A percentile compares a stretch with the other conserved stretches of the same genome.
These are phyloP conservation scores for Zaprionus lachaisei DNA, from an alignment of 1,140 invertebrate species.

Conservation along the genomic window DNA sequence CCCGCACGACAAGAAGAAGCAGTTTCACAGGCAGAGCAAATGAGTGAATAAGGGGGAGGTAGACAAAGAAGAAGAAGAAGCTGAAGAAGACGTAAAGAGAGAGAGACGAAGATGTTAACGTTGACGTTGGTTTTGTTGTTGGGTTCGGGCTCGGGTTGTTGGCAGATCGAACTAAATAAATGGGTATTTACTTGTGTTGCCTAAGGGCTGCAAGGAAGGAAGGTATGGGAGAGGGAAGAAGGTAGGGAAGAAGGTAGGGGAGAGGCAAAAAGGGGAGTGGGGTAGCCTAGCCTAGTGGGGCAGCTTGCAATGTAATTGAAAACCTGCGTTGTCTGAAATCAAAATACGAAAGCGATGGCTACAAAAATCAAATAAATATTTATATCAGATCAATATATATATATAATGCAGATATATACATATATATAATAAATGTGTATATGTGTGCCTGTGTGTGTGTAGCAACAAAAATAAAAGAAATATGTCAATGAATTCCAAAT, in stretches of 20 bases:
- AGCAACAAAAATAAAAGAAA: conserved; percentile 67
- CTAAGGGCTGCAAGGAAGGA: background rate
- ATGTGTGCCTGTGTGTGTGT: conserved; percentile 6
- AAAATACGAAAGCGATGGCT: conserved; percentile 21
- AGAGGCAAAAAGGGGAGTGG: too few species aligned
- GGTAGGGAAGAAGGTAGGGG: background rate
- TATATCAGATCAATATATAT: conserved; percentile 13
- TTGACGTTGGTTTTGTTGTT: conserved; percentile 28
- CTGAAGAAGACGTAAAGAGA: conserved; percentile 24
- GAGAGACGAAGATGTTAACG: conserved; percentile 53
- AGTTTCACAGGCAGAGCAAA: conserved; percentile 28
- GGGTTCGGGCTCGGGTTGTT: conserved; percentile 8
- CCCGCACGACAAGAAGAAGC: conserved; percentile 53
- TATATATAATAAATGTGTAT: conserved; percentile 10
- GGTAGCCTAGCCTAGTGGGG: background rate
- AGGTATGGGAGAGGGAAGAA: background rate
- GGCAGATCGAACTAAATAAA: conserved; percentile 78
- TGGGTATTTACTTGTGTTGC: conserved; percentile 72
- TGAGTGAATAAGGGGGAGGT: background rate
- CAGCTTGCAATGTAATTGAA: conserved; percentile 72
- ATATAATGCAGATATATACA: background rate
- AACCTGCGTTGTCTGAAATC: conserved; percentile 63
- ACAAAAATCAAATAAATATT: conserved; percentile 14
- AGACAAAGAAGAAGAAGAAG: background rate
- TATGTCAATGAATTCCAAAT: conserved; percentile 81